Conservation (phyloP, 2,113 vertebrate genomes). For the Pachypanchax playfairii region DNA sequence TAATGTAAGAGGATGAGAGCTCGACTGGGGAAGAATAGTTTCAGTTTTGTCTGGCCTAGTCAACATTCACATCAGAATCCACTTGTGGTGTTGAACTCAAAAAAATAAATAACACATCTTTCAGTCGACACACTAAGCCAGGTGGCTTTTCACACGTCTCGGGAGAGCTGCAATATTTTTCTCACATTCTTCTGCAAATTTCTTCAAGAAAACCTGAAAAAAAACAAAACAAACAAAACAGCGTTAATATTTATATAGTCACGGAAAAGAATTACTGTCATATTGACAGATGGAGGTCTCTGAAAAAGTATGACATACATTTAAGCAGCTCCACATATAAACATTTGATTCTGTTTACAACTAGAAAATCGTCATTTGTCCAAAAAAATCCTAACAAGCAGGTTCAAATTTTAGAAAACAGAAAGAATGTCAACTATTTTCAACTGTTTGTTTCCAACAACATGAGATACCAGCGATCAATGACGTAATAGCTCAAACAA, state of each 20-base stretch:
- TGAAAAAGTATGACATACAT: neutral
- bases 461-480: conserved; percentile 17
- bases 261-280: neutral
- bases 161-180: conserved; percentile 12
- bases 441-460: neutral
- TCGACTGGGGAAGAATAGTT: conserved; percentile 18
- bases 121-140: conserved; percentile 26
- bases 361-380: too few species aligned
- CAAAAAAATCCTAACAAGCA: too few species aligned
- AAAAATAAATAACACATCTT: conserved; percentile 25
- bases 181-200: conserved; percentile 37
- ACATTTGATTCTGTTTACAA: neutral
- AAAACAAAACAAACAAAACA: conserved; percentile 53
- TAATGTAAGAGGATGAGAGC: conserved; percentile 17
- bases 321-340: neutral
- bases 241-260: conserved; percentile 37
- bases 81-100: conserved; percentile 23
- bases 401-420: neutral
- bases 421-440: neutral
- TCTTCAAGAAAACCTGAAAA: conserved; percentile 76
- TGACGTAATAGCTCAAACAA: conserved; percentile 9
- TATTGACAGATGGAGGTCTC: neutral
- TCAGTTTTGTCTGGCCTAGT: conserved; percentile 46
- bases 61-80: conserved; percentile 34
- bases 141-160: conserved; percentile 8